Base-by-base conservation (phyloP, 1,140 invertebrate genomes). In the Drosophila mauritiana region DNA sequence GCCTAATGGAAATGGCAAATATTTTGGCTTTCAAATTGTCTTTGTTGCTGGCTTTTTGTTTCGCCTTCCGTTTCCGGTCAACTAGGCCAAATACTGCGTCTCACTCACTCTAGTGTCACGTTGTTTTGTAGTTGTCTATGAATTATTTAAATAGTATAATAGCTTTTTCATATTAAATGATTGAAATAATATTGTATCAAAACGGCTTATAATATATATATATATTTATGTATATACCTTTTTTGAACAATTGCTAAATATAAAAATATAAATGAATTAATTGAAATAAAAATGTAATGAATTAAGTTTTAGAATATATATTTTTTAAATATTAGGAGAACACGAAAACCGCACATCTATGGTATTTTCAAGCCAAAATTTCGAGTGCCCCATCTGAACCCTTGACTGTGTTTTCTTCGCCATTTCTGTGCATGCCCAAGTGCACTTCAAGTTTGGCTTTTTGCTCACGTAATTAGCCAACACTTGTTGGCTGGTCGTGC, bases 381-480 rank as follows among this genome's bases (percentile, higher is more conserved):
- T 6, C 6, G 27, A 27, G 8, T 27, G 46, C 34, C n/a, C 40
- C 2, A 22, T 22, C 20, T 3, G 20, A 22, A 22, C 20, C 20
- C 40, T 49, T 8, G 25, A n/a, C 31, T 31, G 27, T n/a, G 36
- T 39, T 22, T 72, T 4, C 15, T 27, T 2, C 31, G 20, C 25
- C 64, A 20, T 70, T 56, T 70, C 20, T 46, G 52, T 88, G 70
- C 79, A 82, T 86, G 83, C 83, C 55, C 78, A 68, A 86, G 79
- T 88, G 83, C 79, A 86, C 75, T 88, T 68, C 43, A 69, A 61
- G 64, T 48, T 61, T 74, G 55, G 81, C 74, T 49, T 62, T 68
- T 74, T 80, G 81, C 83, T 83, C 84, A 88, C 83, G 83, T 89
- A 88, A 88, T 88, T 88, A 88, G 77, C 79, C 83, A 89, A 83